Base-by-base conservation (phyloP, 2,113 vertebrate genomes). In the Elachura formosa region DNA sequence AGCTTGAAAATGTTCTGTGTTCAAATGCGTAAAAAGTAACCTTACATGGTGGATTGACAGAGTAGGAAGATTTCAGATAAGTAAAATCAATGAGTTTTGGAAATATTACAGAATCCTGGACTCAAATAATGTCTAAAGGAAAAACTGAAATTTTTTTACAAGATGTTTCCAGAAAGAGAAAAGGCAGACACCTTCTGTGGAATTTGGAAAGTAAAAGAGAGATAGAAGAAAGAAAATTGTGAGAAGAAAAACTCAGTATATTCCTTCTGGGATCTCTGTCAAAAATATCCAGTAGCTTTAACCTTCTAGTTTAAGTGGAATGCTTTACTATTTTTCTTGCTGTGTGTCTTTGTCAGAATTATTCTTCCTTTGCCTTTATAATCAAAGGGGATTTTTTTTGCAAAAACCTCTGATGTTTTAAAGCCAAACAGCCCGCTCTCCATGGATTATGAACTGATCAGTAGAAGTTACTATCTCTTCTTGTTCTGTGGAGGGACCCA, bases 331-430 rank as follows among this genome's bases (percentile, higher is more conserved):
- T 29, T 79, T 87, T 80, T 46, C 33, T 26, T 55, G 7, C 3
- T 59, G 0, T 23, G 1, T 52, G 10, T 49, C 19, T 76, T 78
- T 73, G 14, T 55, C 19, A 49, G 28, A 38, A 51, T 68, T 74
- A 67, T 33, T 92, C 24, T 46, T 63, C 11, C 20, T 74, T 83
- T 71, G 22, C 10, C 48, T 84, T 90, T 75, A 12, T 41, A 92
- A 45, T 45, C 9, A 84, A 74, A 62, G 19, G 4, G 2, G 0
- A n/a, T n/a, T 0, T 34, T 58, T 61, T 73, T 51, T 62, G 0
- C 13, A 46, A 52, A 59, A n/a, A n/a, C 26, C 78, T 86, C n/a
- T 48, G 14, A 15, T n/a, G 1, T 43, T 89, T 61, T 78, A 52
- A 89, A 84, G 20, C 34, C n/a, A 63, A 84, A 29, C 9, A 82